A percentile compares a stretch with the other conserved stretches of the same genome.
Conservation (phyloP, 2,888 invertebrate species). For the Volucella zonaria region DNA sequence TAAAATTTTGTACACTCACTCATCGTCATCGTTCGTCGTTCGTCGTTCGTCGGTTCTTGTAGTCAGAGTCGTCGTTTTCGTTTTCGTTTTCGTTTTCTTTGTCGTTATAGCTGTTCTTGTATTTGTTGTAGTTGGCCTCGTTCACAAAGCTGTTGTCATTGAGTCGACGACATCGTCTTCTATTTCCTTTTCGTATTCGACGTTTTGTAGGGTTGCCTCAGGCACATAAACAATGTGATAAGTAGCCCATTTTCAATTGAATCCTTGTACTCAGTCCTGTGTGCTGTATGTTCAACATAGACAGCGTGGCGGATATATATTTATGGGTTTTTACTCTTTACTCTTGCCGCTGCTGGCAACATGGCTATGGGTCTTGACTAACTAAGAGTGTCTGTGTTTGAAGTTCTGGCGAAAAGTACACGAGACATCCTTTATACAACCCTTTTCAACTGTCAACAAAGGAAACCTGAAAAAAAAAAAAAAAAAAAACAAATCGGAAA, state of each 20-base stretch:
- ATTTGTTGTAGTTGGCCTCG: slow-evolving; percentile 18
- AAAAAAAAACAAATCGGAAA: slow-evolving; percentile 25
- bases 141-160: slow-evolving; percentile 37
- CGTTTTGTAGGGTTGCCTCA: slow-evolving; percentile 41
- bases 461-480: slow-evolving; percentile 35
- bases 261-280: slow-evolving; percentile 43
- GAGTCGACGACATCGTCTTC: slow-evolving; percentile 33
- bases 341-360: neutral
- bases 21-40: slow-evolving; percentile 8
- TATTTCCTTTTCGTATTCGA: slow-evolving; percentile 11
- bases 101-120: neutral
- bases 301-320: slow-evolving; percentile 16
- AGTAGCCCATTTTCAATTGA: slow-evolving; percentile 71
- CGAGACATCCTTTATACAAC: slow-evolving; percentile 61
- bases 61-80: slow-evolving; percentile 6
- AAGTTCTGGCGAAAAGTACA: slow-evolving; percentile 53
- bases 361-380: too few species aligned
- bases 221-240: slow-evolving; percentile 70
- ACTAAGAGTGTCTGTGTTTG: slow-evolving; percentile 49
- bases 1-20: slow-evolving; percentile 32
- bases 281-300: slow-evolving; percentile 23
- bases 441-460: slow-evolving; percentile 68
- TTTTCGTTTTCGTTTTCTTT: slow-evolving; percentile 13
- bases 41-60: slow-evolving; percentile 8
- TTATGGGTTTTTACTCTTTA: slow-evolving; percentile 18